Base-by-base conservation (phyloP, 2,888 invertebrate species). In the Dynastes grantii region DNA sequence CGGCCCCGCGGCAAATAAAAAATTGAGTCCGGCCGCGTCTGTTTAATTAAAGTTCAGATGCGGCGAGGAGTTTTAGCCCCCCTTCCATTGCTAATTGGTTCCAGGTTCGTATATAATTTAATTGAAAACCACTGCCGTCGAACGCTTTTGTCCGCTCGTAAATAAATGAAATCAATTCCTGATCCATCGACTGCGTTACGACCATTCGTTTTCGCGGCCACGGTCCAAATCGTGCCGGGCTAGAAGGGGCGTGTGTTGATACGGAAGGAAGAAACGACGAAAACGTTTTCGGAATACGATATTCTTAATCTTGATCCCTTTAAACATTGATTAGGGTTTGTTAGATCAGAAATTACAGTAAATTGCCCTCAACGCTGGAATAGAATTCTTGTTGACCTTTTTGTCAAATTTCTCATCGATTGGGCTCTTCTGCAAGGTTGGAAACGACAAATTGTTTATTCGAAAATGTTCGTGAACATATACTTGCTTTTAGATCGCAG, bases 1-100 rank as follows among this genome's bases (percentile, higher is more conserved):
- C 65, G 22, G 2, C 45, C 45, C 8, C 8, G 8, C 45, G 11
- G 40, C 65, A 40, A 65, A 65, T 37, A 65, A 65, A 65, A 65
- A 65, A 65, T 65, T 16, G 65, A 32, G n/a, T 37, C 65, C 65
- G 45, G 11, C 2, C 2, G 37, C 65, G 16, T 40, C 65, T 65
- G 65, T 65, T 65, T 65, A 37, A 65, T 65, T 65, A 65, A 65
- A 65, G 65, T 22, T 65, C 40, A 32, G 65, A n/a, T 22, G n/a
- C 40, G n/a, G 8, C n/a, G 65, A 37, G 27, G 8, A 32, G 32
- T 65, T 65, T 65, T 65, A 16, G 9, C 13, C 40, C 45, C 45
- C 45, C 45, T 45, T 65, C 11, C 8, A 16, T 40, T 40, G 16
- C 65, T 65, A 65, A 65, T 65, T 65, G 65, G 65, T 40, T 37